phyloP scores from a whole-genome alignment of 2,888 invertebrate genomes.

The Ashinkailepas kermadecensis region DNA sequence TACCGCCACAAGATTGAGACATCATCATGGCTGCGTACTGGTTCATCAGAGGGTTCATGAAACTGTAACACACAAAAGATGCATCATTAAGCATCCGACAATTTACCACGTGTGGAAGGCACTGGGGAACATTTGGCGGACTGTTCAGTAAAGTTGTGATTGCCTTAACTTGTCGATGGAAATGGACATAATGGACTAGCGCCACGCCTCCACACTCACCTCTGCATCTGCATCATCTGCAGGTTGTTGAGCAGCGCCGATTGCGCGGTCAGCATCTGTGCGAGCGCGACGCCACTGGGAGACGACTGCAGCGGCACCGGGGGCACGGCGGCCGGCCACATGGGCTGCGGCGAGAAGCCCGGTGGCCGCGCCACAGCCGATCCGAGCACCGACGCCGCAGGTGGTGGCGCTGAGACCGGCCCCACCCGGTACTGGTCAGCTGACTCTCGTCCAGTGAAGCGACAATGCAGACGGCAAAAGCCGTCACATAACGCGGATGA shows the following conservation, averaged over 20 bases:
- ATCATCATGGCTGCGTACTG: slow-evolving; percentile 13
- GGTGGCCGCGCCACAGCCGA: neutral
- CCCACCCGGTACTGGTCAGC: too few relatives aligned
- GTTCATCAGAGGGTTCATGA: slow-evolving; percentile 8
- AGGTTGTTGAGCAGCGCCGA: slow-evolving; percentile 18
- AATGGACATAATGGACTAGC: too few relatives aligned
- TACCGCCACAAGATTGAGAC: neutral
- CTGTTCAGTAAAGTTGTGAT: too few relatives aligned
- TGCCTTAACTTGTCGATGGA: too few relatives aligned
- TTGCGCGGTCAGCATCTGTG: neutral
- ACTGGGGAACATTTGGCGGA: too few relatives aligned
- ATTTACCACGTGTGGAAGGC: too few relatives aligned
- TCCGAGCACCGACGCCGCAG: neutral
- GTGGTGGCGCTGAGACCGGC: neutral
- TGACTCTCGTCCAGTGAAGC: too few relatives aligned
- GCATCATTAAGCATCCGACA: too few relatives aligned
- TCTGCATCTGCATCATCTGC: slow-evolving; percentile 18
- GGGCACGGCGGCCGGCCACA: neutral
- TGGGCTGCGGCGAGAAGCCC: neutral
- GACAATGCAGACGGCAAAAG: too few relatives aligned
- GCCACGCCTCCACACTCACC: neutral
- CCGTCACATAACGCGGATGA: too few relatives aligned
- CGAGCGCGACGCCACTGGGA: neutral
- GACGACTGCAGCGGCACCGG: neutral
- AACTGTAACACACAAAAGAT: neutral